A percentile compares a stretch with the other conserved stretches of the same genome.
These are phyloP conservation scores for Myrmophylax atrothorax DNA, from an alignment of 2,113 vertebrate species.

Conservation along the genomic window DNA sequence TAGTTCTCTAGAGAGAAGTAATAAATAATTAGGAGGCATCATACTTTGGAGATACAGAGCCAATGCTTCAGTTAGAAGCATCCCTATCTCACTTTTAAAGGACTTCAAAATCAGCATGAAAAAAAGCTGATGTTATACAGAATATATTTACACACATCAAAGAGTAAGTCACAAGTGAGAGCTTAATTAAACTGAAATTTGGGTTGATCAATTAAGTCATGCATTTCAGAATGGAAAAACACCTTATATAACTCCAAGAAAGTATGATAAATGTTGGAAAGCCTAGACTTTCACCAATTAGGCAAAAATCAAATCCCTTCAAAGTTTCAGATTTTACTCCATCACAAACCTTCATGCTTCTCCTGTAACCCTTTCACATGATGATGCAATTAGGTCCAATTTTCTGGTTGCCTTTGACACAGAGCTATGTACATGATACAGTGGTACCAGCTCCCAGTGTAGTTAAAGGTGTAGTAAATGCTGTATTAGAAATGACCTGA, in stretches of 20 bases:
- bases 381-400: neutral
- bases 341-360: neutral
- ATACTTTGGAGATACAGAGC: slow-evolving; percentile 24
- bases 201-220: slow-evolving; percentile 44
- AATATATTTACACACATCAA: slow-evolving; percentile 63
- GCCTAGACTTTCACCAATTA: neutral
- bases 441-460: neutral
- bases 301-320: neutral
- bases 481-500: neutral
- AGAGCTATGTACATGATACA: neutral
- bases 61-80: slow-evolving; percentile 46
- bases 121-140: slow-evolving; percentile 15
- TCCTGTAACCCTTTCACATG: neutral
- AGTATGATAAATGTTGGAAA: neutral
- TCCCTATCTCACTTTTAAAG: slow-evolving; percentile 31
- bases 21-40: slow-evolving; percentile 50
- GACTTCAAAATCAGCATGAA: slow-evolving; percentile 41
- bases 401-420: neutral
- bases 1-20: slow-evolving; percentile 40
- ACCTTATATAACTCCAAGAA: slow-evolving; percentile 45
- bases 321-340: neutral
- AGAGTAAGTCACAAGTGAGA: slow-evolving; percentile 42
- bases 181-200: slow-evolving; percentile 59
- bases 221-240: slow-evolving; percentile 40
- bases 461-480: neutral